A percentile compares a stretch with the other conserved stretches of the same genome.
These are phyloP conservation scores for Zoanthus gigantus DNA, from an alignment of 92 coral and sea anemone genomes.

Conservation along the genomic window DNA sequence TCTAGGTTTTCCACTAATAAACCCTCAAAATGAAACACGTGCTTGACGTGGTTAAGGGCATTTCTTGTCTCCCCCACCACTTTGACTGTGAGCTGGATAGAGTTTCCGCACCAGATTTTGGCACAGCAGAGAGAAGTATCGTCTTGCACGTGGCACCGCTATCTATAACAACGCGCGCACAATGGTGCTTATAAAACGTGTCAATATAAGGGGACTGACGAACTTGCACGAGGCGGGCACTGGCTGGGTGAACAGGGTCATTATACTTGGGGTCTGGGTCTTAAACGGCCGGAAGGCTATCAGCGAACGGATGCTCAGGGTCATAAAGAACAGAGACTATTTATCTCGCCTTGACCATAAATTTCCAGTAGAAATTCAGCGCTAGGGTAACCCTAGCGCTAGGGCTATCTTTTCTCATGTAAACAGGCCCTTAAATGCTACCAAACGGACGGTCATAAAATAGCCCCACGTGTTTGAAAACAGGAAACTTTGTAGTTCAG, in stretches of 20 bases:
- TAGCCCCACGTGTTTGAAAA: no score
- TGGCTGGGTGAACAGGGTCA: not conserved
- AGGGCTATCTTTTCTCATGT: no score
- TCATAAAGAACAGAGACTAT: not conserved
- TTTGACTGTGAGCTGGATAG: not conserved
- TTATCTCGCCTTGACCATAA: constrained; percentile 7
- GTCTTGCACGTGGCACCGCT: not conserved
- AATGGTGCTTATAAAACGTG: not conserved
- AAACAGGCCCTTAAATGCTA: no score
- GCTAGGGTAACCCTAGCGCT: no score
- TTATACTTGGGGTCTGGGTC: no score
- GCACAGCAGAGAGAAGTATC: not conserved
- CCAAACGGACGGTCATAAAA: no score
- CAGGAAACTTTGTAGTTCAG: no score
- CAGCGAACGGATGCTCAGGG: constrained; percentile 1
- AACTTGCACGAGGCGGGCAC: not conserved
- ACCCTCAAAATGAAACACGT: not conserved
- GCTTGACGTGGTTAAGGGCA: not conserved
- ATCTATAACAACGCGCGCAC: not conserved
- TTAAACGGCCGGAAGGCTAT: not conserved
- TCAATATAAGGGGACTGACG: not conserved
- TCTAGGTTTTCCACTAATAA: not conserved
- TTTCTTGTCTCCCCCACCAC: not conserved
- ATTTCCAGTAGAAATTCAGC: not conserved
- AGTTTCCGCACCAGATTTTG: not conserved